These are phyloP conservation scores for Thinocorus orbignyianus DNA, from an alignment of 2,113 vertebrate genomes.

Conservation along the genomic window DNA sequence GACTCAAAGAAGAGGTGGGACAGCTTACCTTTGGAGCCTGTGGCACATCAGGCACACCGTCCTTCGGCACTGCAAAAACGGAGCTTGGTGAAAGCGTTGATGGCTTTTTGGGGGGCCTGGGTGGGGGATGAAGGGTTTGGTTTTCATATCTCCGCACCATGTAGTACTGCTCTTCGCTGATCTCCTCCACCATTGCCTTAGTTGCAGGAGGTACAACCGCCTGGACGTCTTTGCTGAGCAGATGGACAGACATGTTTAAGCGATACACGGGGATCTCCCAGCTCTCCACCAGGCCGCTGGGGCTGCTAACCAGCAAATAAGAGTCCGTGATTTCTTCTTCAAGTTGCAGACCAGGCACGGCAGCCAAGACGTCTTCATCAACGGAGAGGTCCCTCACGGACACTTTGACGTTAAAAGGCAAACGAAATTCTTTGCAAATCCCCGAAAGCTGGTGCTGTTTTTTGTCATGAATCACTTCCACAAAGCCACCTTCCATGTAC, in stretches of 20 bases:
- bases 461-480: slow-evolving; percentile 85
- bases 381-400: slow-evolving; percentile 82
- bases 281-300: slow-evolving; percentile 65
- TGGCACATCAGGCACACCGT: not conserved
- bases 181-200: slow-evolving; percentile 76
- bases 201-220: not conserved
- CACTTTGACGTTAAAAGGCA: slow-evolving; percentile 87
- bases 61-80: not conserved
- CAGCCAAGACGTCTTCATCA: slow-evolving; percentile 80
- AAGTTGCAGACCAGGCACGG: slow-evolving; percentile 73
- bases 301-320: slow-evolving; percentile 78
- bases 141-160: slow-evolving; percentile 82
- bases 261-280: slow-evolving; percentile 82
- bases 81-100: not conserved
- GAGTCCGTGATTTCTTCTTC: slow-evolving; percentile 86
- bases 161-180: slow-evolving; percentile 82
- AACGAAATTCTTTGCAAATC: slow-evolving; percentile 74
- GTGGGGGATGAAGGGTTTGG: slow-evolving; percentile 75
- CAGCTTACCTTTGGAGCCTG: slow-evolving; percentile 66
- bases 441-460: slow-evolving; percentile 79
- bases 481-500: slow-evolving; percentile 83
- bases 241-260: slow-evolving; percentile 70
- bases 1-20: not conserved
- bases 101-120: slow-evolving; percentile 84
- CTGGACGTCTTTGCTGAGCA: slow-evolving; percentile 56